phyloP scores from a whole-genome alignment of 64 coral and sea anemone species.

The Cladopsammia gracilis region DNA sequence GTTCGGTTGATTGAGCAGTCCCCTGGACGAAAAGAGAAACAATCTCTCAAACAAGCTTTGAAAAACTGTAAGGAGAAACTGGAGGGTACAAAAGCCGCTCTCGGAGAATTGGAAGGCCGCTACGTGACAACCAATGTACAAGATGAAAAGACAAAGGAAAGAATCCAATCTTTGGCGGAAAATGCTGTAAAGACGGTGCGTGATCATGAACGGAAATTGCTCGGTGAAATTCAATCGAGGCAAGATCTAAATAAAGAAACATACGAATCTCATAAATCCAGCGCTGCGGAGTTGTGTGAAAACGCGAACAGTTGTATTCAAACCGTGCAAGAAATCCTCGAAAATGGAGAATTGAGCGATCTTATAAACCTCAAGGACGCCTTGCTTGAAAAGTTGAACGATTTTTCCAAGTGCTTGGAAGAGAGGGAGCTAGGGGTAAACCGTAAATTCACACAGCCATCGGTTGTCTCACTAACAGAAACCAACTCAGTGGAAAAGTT shows the following conservation, averaged over 20 bases:
- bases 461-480: neutral
- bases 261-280: conserved; percentile 15
- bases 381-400: conserved; percentile 29
- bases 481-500: neutral
- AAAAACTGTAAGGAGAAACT: conserved; percentile 38
- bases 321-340: conserved; percentile 36
- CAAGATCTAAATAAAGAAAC: conserved; percentile 29
- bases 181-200: conserved; percentile 41
- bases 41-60: conserved; percentile 71
- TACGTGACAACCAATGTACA: conserved; percentile 21
- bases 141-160: conserved; percentile 29
- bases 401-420: neutral
- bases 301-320: conserved; percentile 35
- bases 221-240: conserved; percentile 45
- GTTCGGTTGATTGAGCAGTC: conserved; percentile 77
- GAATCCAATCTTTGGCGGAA: conserved; percentile 64
- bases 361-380: conserved; percentile 59
- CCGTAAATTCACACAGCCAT: neutral
- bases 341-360: conserved; percentile 36
- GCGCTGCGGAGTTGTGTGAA: neutral
- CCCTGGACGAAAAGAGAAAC: conserved; percentile 82
- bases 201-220: conserved; percentile 48
- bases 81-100: conserved; percentile 30
- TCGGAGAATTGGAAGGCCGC: conserved; percentile 43
- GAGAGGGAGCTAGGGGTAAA: neutral